phyloP scores from a whole-genome alignment of 2,797 vertebrate genomes.

The Linurgus olivaceus region DNA sequence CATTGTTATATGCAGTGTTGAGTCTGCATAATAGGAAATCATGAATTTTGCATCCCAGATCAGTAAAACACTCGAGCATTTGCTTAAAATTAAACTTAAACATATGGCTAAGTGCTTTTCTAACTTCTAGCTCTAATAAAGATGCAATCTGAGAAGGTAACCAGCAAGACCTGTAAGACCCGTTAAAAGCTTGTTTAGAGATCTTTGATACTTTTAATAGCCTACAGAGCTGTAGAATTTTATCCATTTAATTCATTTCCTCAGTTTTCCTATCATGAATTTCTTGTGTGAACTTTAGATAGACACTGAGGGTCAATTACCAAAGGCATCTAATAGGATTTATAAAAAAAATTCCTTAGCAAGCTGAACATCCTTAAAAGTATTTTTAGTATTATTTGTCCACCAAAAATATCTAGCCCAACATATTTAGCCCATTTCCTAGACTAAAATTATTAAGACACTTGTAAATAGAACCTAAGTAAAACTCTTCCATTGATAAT shows the following conservation, averaged over 20 bases:
- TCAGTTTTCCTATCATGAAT: neutral
- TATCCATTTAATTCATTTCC: neutral
- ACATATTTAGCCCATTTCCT: neutral
- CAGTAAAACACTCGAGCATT: neutral
- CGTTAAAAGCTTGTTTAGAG: neutral
- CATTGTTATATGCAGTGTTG: neutral
- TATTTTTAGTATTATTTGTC: neutral
- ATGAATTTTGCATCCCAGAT: neutral
- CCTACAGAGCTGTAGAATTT: neutral
- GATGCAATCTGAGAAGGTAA: neutral
- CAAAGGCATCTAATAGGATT: neutral
- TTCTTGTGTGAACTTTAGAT: neutral
- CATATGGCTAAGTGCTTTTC: neutral
- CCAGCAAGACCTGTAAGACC: neutral
- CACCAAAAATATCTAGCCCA: neutral
- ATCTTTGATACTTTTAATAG: neutral
- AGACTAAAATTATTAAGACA: neutral
- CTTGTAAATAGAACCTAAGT: neutral
- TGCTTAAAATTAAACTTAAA: neutral
- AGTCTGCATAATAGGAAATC: slow-evolving; percentile 19
- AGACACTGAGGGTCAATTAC: neutral
- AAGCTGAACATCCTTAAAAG: neutral
- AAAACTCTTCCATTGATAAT: neutral
- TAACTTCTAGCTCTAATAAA: neutral
- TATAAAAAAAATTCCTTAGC: neutral